Percentiles rank a stretch among this genome's conserved stretches.
Evolutionary conservation across 2,888 invertebrate species (phyloP).

Genomic region (Latheticus oryzae): DNA sequence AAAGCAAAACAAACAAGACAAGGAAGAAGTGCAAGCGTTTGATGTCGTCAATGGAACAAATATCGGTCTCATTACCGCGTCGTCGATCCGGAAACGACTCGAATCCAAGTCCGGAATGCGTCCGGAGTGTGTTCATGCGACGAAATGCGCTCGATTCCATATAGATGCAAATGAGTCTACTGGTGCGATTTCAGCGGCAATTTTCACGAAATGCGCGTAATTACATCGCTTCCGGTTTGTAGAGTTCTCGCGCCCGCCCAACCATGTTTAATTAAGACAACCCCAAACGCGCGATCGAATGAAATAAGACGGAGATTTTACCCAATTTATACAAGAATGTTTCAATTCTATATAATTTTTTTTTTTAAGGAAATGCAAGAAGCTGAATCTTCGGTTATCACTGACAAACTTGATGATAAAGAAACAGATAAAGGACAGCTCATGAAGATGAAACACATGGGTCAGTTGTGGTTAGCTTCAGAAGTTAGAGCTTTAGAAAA

Average conservation of each 20-base stretch:
- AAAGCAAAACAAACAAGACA: too few relatives aligned
- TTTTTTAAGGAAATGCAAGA: conserved; percentile 49
- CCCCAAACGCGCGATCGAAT: conserved; percentile 38
- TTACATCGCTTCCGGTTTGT: conserved; percentile 58
- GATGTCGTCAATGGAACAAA: conserved; percentile 32
- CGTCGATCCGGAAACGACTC: conserved; percentile 49
- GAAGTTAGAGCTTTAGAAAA: conserved; percentile 89
- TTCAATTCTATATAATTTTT: conserved; percentile 24
- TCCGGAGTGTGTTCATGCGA: conserved; percentile 53
- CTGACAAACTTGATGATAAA: conserved; percentile 42
- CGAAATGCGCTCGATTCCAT: conserved; percentile 52
- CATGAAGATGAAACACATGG: conserved; percentile 85
- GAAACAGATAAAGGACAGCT: conserved; percentile 59
- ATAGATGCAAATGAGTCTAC: conserved; percentile 55
- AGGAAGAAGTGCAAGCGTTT: conserved; percentile 13
- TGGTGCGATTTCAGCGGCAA: conserved; percentile 56
- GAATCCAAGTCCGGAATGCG: conserved; percentile 50
- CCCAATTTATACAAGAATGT: too few relatives aligned
- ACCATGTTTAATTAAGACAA: conserved; percentile 48
- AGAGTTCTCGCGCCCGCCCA: conserved; percentile 42
- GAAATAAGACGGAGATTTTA: too few relatives aligned
- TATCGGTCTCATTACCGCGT: conserved; percentile 48
- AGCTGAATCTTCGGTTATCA: conserved; percentile 42
- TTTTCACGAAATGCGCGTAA: conserved; percentile 60
- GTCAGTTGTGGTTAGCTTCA: conserved; percentile 88